Conservation (phyloP, 2,888 invertebrate genomes). For the Drosophila yooni region DNA sequence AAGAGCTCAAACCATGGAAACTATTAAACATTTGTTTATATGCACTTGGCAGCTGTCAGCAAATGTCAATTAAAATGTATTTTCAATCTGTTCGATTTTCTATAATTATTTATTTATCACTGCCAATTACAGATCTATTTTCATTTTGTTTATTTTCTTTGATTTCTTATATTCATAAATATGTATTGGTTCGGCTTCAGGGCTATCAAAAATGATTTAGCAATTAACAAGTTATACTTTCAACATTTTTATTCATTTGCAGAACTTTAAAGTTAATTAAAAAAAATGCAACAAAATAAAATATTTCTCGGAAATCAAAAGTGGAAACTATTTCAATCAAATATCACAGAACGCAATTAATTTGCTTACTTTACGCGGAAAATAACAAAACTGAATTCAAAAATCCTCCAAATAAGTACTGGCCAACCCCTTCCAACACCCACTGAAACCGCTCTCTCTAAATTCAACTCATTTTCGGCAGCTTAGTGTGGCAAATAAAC, state of each 20-base stretch:
- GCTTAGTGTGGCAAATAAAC: slow-evolving; percentile 55
- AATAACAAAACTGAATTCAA: slow-evolving; percentile 18
- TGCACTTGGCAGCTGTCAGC: too few species aligned
- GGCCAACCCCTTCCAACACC: not conserved
- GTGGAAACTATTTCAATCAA: slow-evolving; percentile 3
- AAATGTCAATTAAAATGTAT: too few species aligned
- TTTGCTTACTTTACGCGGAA: slow-evolving; percentile 26
- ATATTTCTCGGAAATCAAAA: not conserved
- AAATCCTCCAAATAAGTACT: slow-evolving; percentile 4
- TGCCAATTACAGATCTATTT: too few species aligned
- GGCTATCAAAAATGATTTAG: too few species aligned
- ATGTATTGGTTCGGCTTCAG: too few species aligned
- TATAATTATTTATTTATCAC: too few species aligned
- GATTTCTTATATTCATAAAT: too few species aligned
- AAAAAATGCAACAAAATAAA: not conserved
- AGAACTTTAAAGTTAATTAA: not conserved
- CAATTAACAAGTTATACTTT: not conserved
- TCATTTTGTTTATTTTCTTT: too few species aligned
- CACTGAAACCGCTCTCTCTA: slow-evolving; percentile 3
- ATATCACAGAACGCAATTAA: slow-evolving; percentile 9
- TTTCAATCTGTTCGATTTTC: too few species aligned
- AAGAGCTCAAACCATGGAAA: too few species aligned
- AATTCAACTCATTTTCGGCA: slow-evolving; percentile 54
- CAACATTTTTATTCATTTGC: not conserved
- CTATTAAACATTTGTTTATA: too few species aligned